A percentile compares a stretch with the other conserved stretches of the same genome.
Evolutionary conservation across 2,113 vertebrate genomes (phyloP).

Genomic region (Brachypteracias leptosomus): DNA sequence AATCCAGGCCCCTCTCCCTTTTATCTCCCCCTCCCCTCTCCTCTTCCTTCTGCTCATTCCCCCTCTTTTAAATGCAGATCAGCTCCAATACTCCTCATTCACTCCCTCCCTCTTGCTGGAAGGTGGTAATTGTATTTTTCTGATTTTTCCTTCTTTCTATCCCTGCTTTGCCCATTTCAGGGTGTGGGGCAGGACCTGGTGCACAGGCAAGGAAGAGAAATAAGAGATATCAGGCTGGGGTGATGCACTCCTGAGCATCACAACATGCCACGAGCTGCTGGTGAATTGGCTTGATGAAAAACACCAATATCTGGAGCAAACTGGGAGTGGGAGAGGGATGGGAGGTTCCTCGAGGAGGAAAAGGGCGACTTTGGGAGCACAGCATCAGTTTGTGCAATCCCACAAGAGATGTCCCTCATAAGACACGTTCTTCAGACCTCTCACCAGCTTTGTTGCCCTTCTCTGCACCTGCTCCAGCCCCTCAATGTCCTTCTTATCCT

Average conservation of each 20-base stretch:
- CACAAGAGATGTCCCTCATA: no score
- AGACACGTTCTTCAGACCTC: no score
- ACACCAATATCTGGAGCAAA: not conserved
- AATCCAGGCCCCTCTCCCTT: not conserved
- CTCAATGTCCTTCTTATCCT: no score
- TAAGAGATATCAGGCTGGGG: not conserved
- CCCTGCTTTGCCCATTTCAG: not conserved
- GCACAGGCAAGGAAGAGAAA: not conserved
- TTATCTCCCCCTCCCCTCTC: not conserved
- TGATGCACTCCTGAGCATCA: fast-evolving
- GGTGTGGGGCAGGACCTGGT: not conserved
- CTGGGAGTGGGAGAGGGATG: not conserved
- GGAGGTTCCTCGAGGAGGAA: not conserved
- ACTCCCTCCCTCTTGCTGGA: not conserved
- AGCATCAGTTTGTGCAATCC: not conserved
- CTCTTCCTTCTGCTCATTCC: not conserved
- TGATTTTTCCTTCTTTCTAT: not conserved
- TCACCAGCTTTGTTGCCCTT: no score
- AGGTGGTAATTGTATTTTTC: not conserved
- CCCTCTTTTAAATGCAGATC: slow-evolving; percentile 26
- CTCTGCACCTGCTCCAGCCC: no score
- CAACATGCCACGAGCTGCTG: fast-evolving
- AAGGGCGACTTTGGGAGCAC: not conserved
- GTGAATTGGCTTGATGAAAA: not conserved
- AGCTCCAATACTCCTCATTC: not conserved